Evolutionary conservation across 2,797 vertebrate species (phyloP), one percentile per base, ranked within the genome.

Genomic region (Chelonia mydas): DNA sequence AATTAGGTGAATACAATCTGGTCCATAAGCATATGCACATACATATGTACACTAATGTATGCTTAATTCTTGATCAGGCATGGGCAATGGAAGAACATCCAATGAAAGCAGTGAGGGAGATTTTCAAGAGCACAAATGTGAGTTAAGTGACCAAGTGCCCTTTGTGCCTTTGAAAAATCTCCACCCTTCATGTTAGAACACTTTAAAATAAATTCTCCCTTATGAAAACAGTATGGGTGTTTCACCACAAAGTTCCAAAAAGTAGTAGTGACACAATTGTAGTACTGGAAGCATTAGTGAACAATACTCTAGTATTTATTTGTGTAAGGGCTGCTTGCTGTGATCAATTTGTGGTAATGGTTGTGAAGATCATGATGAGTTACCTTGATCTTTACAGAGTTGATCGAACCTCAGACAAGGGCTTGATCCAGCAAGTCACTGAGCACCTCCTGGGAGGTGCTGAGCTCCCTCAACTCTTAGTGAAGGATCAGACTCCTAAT

Each of bases 111-210:
- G 28, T 86, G 61, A 57, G 65, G 53, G 91, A 28, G 4, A 77
- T n/a, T 9, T 84, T 95, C 59, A 68, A 86, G 68, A 86, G 19
- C 47, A 28, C 19, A 76, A 27, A 12, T 45, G 5, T 12, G 41
- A 27, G 41, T 45, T n/a, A 37, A 21, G 11, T 37, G 65, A 68
- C 65, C 9, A 76, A 2, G n/a, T 55, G 2, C 85, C 51, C 85
- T 53, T 92, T 37, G 37, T 92, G 54, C 54, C 86, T 37, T 89
- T 91, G 84, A 90, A 65, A 65, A 85, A 74, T 78, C 86, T 96
- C 61, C 41, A 50, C 65, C 47, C 88, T 74, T 72, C 81, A n/a
- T 51, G 27, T 57, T 2, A 89, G 90, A 86, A 90, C n/a, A 86
- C 45, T 27, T 68, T 82, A 93, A 97, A 84, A 90, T 84, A 81